A percentile compares a stretch with the other conserved stretches of the same genome.
These are phyloP conservation scores for Pagrus major DNA, from an alignment of 2,113 vertebrate species.

Conservation along the genomic window DNA sequence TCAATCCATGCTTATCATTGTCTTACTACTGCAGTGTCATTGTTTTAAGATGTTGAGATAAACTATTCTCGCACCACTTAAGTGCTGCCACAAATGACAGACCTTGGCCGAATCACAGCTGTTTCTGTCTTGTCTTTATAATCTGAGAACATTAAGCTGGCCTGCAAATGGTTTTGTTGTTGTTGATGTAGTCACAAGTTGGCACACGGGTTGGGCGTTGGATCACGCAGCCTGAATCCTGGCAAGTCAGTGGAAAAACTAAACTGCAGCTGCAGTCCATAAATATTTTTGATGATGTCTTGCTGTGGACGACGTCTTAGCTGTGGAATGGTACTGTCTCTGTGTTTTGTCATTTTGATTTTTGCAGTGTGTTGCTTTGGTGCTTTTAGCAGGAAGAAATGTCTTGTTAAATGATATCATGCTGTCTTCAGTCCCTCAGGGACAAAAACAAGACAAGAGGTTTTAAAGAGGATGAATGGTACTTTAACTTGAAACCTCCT, in stretches of 20 bases:
- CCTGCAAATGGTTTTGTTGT: slow-evolving; percentile 21
- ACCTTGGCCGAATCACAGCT: background rate
- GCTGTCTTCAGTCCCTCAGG: slow-evolving; percentile 2
- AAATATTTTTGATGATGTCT: slow-evolving; percentile 61
- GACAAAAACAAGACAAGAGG: background rate
- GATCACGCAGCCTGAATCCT: slow-evolving; percentile 47
- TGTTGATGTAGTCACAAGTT: slow-evolving; percentile 36
- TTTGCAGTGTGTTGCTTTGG: slow-evolving; percentile 7
- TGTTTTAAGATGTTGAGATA: background rate
- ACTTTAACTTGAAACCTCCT: background rate
- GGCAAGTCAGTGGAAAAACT: slow-evolving; percentile 48
- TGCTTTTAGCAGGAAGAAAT: slow-evolving; percentile 30
- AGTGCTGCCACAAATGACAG: background rate
- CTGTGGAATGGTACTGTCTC: slow-evolving; percentile 60
- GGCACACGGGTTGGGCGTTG: slow-evolving; percentile 9
- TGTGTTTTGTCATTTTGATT: slow-evolving; percentile 33
- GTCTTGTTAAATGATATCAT: background rate
- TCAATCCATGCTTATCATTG: background rate
- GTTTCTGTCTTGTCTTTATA: background rate
- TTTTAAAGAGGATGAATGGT: slow-evolving; percentile 12
- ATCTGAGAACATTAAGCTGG: background rate
- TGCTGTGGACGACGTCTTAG: slow-evolving; percentile 27
- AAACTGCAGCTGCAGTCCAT: slow-evolving; percentile 64
- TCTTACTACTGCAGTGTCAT: background rate
- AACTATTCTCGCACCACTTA: background rate